Evolutionary conservation across 2,797 vertebrate species (phyloP).

Genomic region (Labroides dimidiatus): DNA sequence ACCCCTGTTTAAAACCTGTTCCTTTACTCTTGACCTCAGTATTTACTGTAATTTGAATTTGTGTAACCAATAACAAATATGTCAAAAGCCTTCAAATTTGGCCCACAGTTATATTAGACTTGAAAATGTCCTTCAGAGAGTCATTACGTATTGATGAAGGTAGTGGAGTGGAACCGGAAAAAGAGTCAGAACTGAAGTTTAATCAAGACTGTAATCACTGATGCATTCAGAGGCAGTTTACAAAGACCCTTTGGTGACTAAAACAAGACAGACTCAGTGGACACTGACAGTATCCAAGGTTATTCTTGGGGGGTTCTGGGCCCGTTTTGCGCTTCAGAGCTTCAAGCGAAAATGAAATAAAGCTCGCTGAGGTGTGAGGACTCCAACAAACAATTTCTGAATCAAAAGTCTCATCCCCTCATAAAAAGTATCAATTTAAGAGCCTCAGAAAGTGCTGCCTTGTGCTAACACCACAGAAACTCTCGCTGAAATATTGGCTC

Average conservation of each 20-base stretch:
- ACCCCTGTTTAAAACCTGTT: too few species aligned
- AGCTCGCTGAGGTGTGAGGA: slow-evolving; percentile 55
- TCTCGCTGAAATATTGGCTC: slow-evolving; percentile 16
- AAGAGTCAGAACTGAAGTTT: slow-evolving; percentile 7
- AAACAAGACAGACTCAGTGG: slow-evolving; percentile 21
- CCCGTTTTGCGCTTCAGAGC: slow-evolving; percentile 34
- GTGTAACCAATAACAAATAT: slow-evolving; percentile 1
- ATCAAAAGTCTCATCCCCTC: slow-evolving; percentile 37
- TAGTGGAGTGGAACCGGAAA: slow-evolving; percentile 4
- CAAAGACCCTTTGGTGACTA: slow-evolving; percentile 27
- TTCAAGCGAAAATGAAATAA: slow-evolving; percentile 42
- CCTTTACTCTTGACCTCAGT: not conserved
- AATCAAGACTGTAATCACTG: slow-evolving; percentile 21
- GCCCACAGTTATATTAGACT: not conserved
- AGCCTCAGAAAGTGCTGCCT: slow-evolving; percentile 30
- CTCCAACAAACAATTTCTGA: slow-evolving; percentile 54
- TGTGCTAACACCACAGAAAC: slow-evolving; percentile 7
- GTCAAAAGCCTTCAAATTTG: not conserved
- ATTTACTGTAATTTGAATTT: not conserved
- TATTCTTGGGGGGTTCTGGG: slow-evolving; percentile 27
- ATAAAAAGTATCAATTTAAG: slow-evolving; percentile 26
- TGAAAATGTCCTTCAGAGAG: slow-evolving; percentile 16
- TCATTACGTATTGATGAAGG: slow-evolving; percentile 14
- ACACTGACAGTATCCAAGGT: slow-evolving; percentile 18
- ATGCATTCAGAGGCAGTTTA: slow-evolving; percentile 21